A percentile compares a stretch with the other conserved stretches of the same genome.
phyloP scores from a whole-genome alignment of 2,888 invertebrate species.

The Eristalinus aeneus region DNA sequence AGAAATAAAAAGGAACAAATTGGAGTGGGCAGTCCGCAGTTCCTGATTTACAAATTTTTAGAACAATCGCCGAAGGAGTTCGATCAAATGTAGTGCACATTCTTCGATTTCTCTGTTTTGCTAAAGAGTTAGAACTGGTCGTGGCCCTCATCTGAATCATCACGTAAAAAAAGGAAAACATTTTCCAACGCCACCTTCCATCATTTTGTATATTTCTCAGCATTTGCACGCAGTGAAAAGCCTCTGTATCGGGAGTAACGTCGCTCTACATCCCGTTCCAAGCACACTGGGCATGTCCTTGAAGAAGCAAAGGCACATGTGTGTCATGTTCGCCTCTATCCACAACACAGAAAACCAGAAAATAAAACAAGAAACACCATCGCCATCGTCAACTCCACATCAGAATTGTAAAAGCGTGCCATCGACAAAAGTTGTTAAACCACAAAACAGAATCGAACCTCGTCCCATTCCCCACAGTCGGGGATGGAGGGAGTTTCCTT shows the following conservation, averaged over 20 bases:
- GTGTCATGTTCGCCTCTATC: background rate
- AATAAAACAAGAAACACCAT: background rate
- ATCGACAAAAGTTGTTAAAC: conserved; percentile 22
- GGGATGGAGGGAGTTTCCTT: background rate
- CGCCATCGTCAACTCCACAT: background rate
- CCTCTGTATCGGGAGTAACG: background rate
- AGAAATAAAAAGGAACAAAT: too few species aligned
- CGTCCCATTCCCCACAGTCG: background rate
- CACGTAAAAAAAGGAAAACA: too few species aligned
- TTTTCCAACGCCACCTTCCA: too few species aligned
- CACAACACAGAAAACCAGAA: background rate
- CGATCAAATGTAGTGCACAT: too few species aligned
- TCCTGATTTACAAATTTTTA: too few species aligned
- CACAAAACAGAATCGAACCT: background rate
- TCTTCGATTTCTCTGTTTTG: too few species aligned
- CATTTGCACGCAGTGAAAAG: background rate
- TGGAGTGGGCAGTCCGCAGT: too few species aligned
- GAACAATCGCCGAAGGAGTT: too few species aligned
- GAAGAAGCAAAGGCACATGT: background rate
- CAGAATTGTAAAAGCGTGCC: conserved; percentile 10
- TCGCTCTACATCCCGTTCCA: background rate
- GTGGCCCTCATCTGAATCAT: too few species aligned
- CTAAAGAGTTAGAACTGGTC: too few species aligned
- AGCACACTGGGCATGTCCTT: background rate
- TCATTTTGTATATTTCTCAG: too few species aligned